Conservation (phyloP, 2,797 vertebrate genomes). For the Tauraco hartlaubi region DNA sequence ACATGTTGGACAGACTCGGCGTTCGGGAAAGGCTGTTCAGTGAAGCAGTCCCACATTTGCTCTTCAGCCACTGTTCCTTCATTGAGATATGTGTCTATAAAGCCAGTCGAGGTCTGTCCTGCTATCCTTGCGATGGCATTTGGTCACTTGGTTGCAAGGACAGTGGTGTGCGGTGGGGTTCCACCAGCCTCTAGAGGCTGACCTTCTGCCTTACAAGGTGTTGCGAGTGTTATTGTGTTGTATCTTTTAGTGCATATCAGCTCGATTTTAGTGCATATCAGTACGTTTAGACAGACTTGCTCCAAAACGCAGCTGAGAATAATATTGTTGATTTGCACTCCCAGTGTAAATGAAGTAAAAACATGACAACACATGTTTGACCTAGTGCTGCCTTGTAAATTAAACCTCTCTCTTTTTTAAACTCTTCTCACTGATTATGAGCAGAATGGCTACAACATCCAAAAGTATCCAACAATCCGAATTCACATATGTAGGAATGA, state of each 20-base stretch:
- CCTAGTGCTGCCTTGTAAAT: not conserved
- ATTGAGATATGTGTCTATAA: not conserved
- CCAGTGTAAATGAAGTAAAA: not conserved
- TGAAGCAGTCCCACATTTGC: not conserved
- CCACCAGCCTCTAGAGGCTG: not conserved
- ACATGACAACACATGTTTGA: not conserved
- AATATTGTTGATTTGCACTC: not conserved
- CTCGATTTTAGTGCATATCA: not conserved
- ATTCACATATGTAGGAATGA: not conserved
- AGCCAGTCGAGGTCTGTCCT: accelerated
- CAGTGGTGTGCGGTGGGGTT: accelerated
- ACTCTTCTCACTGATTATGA: not conserved
- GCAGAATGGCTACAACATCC: not conserved
- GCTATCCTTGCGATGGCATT: accelerated
- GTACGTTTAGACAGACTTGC: slow-evolving; percentile 8
- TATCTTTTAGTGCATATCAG: not conserved
- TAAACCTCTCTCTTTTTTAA: not conserved
- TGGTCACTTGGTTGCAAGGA: not conserved
- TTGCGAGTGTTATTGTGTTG: accelerated
- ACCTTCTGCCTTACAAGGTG: not conserved
- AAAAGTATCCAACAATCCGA: not conserved
- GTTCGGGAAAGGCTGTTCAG: not conserved
- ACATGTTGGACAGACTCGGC: accelerated
- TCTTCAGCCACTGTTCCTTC: not conserved
- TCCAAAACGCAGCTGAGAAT: not conserved